Evolutionary conservation across 2,888 invertebrate species (phyloP).

Genomic region (Zootermopsis nevadensis): DNA sequence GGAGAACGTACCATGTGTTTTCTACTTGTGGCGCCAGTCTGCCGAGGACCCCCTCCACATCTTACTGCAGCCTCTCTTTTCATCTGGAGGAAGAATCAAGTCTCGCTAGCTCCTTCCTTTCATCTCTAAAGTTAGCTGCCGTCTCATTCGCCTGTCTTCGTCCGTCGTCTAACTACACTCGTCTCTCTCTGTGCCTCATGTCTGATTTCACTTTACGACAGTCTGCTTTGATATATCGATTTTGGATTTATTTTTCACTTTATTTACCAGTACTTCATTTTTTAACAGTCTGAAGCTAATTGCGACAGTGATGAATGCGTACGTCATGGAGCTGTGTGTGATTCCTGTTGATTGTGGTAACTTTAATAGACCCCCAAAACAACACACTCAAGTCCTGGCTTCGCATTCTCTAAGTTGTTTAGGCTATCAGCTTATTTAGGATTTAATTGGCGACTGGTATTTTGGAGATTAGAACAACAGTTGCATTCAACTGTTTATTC

Average conservation of each 20-base stretch:
- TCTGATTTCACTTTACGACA: constrained; percentile 4
- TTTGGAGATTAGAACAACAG: too few relatives aligned
- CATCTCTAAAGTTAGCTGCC: constrained; percentile 11
- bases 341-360: background rate
- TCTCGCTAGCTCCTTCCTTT: background rate
- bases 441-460: too few relatives aligned
- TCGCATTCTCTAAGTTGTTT: too few relatives aligned
- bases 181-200: background rate
- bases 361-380: background rate
- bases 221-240: constrained; percentile 29
- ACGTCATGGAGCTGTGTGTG: background rate
- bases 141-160: background rate
- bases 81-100: background rate
- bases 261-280: background rate
- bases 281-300: background rate
- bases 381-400: background rate
- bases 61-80: background rate
- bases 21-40: constrained; percentile 30
- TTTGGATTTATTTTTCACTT: background rate
- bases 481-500: too few relatives aligned
- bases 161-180: background rate
- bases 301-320: constrained; percentile 14
- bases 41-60: constrained; percentile 21
- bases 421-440: too few relatives aligned
- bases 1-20: constrained; percentile 20